Evolutionary conservation across 2,113 vertebrate genomes (phyloP).

Genomic region (Dicaeum eximium): DNA sequence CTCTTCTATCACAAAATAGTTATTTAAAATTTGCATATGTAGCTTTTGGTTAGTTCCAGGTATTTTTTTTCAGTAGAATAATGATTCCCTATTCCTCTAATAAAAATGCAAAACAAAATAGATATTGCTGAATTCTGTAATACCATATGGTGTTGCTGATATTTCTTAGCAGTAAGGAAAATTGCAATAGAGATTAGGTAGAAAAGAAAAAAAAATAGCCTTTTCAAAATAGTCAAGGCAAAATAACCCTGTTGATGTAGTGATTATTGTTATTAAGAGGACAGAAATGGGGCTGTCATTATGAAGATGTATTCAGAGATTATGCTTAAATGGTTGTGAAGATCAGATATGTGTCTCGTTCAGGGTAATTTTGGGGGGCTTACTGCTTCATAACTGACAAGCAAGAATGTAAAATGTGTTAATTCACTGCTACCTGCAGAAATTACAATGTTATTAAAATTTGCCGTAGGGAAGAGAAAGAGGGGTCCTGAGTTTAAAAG

Average conservation of each 20-base stretch:
- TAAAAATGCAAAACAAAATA: not conserved
- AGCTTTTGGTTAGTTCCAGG: not conserved
- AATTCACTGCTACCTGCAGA: slow-evolving; percentile 33
- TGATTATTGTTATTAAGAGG: slow-evolving; percentile 62
- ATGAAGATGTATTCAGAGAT: slow-evolving; percentile 46
- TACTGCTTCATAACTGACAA: slow-evolving; percentile 36
- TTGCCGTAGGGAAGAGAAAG: not conserved
- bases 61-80: not conserved
- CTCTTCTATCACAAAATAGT: not conserved
- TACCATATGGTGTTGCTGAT: not conserved
- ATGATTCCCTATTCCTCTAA: not conserved
- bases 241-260: slow-evolving; percentile 52
- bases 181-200: not conserved
- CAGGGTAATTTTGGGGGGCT: slow-evolving; percentile 36
- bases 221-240: slow-evolving; percentile 49
- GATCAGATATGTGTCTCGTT: slow-evolving; percentile 6
- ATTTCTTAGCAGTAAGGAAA: slow-evolving; percentile 16
- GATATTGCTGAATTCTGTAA: not conserved
- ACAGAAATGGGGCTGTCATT: slow-evolving; percentile 58
- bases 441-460: slow-evolving; percentile 11
- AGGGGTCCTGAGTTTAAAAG: not conserved
- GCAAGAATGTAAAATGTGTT: not conserved
- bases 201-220: not conserved
- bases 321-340: slow-evolving; percentile 48
- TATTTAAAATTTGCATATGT: not conserved